phyloP scores from a whole-genome alignment of 2,113 vertebrate species.

The Ardeotis arabs region DNA sequence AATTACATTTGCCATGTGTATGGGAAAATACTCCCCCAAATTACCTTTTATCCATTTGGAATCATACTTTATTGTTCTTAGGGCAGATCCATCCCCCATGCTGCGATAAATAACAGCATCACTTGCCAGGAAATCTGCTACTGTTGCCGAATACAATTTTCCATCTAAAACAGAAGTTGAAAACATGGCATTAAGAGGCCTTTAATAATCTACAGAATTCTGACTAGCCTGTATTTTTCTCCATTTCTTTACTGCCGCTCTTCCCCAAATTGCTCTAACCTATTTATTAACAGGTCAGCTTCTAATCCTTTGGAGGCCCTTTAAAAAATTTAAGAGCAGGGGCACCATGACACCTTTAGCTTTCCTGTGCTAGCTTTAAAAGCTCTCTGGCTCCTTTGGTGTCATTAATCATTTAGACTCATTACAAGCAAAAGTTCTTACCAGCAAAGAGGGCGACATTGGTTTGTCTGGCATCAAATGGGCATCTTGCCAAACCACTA shows the following conservation, averaged over 20 bases:
- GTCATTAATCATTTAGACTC: constrained; percentile 75
- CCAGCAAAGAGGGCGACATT: constrained; percentile 98
- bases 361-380: constrained; percentile 46
- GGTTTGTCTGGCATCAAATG: constrained; percentile 98
- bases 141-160: constrained; percentile 97
- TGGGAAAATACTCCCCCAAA: background rate
- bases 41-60: constrained; percentile 99
- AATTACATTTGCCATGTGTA: background rate
- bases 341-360: constrained; percentile 35
- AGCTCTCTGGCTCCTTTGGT: constrained; percentile 47
- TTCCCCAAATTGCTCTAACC: constrained; percentile 15
- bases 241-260: background rate
- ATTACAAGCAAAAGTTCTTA: constrained; percentile 79
- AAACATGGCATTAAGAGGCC: background rate
- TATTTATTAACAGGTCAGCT: constrained; percentile 40
- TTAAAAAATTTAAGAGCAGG: constrained; percentile 37
- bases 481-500: constrained; percentile 96
- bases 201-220: constrained; percentile 9
- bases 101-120: constrained; percentile 99
- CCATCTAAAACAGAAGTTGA: constrained; percentile 82
- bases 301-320: constrained; percentile 25
- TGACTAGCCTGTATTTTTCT: background rate
- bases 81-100: constrained; percentile 96
- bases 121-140: constrained; percentile 97
- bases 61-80: constrained; percentile 98